These are phyloP conservation scores for Falcaria lacertinaria DNA, from an alignment of 2,888 invertebrate genomes.

Conservation along the genomic window DNA sequence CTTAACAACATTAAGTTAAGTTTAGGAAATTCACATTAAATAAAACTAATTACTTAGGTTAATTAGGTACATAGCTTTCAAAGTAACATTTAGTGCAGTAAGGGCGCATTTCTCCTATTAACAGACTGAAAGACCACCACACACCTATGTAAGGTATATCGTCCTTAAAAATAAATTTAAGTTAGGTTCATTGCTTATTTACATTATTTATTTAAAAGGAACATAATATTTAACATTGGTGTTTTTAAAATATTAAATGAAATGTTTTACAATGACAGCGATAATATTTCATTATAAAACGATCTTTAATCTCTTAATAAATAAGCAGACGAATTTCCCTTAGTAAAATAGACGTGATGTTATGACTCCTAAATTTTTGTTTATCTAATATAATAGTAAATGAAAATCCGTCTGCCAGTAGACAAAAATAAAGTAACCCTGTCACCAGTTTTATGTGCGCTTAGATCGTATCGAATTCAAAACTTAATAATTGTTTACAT, in stretches of 20 bases:
- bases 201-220: constrained; percentile 19
- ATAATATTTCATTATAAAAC: constrained; percentile 35
- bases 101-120: no score
- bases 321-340: constrained; percentile 54
- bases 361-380: constrained; percentile 27
- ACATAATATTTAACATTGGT: constrained; percentile 29
- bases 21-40: no score
- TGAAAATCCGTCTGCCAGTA: constrained; percentile 55
- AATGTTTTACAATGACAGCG: constrained; percentile 21
- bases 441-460: constrained; percentile 73
- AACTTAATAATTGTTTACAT: constrained; percentile 22
- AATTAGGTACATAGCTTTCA: no score
- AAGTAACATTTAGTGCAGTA: no score
- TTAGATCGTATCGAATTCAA: constrained; percentile 47
- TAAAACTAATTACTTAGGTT: no score
- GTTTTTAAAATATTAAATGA: constrained; percentile 29
- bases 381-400: constrained; percentile 30
- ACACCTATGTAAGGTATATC: no score
- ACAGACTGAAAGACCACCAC: no score
- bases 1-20: no score
- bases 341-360: constrained; percentile 52
- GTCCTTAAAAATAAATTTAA: no score
- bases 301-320: constrained; percentile 42
- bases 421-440: constrained; percentile 74
- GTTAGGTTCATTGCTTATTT: constrained; percentile 25